Base-by-base conservation (phyloP, 2,888 invertebrate genomes). In the Diaphora mendica region DNA sequence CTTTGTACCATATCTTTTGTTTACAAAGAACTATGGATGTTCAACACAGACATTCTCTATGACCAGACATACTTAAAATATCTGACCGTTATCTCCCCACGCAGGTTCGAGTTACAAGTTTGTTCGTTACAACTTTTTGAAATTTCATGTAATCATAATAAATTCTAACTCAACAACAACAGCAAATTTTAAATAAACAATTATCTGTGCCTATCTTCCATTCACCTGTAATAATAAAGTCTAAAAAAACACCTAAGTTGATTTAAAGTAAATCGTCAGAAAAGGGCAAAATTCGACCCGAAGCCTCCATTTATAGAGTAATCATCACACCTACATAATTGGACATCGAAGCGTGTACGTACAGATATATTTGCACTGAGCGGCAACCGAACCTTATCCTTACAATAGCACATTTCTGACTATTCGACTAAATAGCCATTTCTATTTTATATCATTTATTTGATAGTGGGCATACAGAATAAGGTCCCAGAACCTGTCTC, bases 1-100 rank as follows among this genome's bases (percentile, higher is more conserved):
- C 85, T 85, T 84, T 74, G 75, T 78, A 70, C 78, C 76, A 83
- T 79, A 86, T 88, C 87, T 89, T 89, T 89, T 90, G 89, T 90
- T 90, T 89, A 88, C 87, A 82, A 80, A 79, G 79, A 84, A 84
- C 39, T 65, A 13, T n/a, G 23, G 15, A 30, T 30, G 62, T 62
- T 17, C 62, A 30, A 62, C 62, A 62, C 62, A 30, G 17, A 30
- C 15, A 30, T 62, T 62, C 62, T 62, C 30, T 30, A 62, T 62
- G 62, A 30, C 62, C 17, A 62, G 30, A 26, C 5, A 30, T 62
- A 26, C 15, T 17, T 13, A 30, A 3, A 30, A 26, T 4, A 15
- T 17, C 59, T 62, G 15, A 59, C 30, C 59, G 30, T 59, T 59
- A 59, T 26, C 59, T 59, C 3, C 26, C 15, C 59, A 59, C 59